These are phyloP conservation scores for Suncus etruscus DNA, from an alignment of 2,113 vertebrate genomes.

Conservation along the genomic window DNA sequence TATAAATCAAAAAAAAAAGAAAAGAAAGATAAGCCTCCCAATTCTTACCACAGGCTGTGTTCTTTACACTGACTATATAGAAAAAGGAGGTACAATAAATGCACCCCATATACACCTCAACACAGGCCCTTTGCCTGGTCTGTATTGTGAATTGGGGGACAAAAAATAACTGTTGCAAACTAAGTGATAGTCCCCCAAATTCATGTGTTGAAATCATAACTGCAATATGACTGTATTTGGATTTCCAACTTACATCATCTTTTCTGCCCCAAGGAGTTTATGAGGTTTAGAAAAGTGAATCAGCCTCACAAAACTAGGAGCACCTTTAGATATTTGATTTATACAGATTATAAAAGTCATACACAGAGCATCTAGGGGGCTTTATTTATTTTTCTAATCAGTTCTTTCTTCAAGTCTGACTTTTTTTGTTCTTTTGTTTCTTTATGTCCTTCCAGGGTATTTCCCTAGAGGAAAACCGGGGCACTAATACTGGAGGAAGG, in stretches of 20 bases:
- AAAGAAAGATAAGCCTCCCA: too few relatives aligned
- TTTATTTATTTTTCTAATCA: not conserved
- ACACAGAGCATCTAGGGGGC: not conserved
- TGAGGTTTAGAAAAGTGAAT: not conserved
- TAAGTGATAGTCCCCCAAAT: not conserved
- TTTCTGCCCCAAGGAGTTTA: not conserved
- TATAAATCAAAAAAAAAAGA: too few relatives aligned
- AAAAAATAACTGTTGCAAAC: constrained; percentile 1
- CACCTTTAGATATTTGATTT: constrained; percentile 8
- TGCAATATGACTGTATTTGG: not conserved
- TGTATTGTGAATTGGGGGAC: too few relatives aligned
- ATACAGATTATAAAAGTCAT: not conserved
- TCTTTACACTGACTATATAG: too few relatives aligned
- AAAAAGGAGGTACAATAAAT: too few relatives aligned
- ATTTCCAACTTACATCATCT: not conserved
- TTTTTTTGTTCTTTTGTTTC: constrained; percentile 26
- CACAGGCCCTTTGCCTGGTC: too few relatives aligned
- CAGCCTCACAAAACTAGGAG: not conserved
- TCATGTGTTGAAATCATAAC: not conserved
- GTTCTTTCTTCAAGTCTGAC: not conserved
- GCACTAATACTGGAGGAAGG: not conserved
- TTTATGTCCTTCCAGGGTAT: not conserved
- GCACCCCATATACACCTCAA: too few relatives aligned
- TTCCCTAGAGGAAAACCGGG: constrained; percentile 26
- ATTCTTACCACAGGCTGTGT: too few relatives aligned